Evolutionary conservation across 2,797 vertebrate species (phyloP), one percentile per base, ranked within the genome.

Genomic region (Ptychobarbus kaznakovi): DNA sequence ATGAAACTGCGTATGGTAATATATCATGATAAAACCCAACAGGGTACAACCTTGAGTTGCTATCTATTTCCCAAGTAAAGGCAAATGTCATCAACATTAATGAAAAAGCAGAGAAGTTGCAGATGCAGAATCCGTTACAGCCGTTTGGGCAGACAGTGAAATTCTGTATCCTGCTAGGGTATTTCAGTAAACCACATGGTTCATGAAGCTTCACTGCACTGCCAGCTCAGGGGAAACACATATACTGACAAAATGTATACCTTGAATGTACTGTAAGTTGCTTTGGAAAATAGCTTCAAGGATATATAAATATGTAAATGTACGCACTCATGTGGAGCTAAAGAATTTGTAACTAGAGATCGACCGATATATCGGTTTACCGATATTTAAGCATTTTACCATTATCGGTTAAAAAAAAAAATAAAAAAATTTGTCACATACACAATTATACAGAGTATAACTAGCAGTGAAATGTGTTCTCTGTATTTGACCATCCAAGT

Each of bases 131-230:
- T 40, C 6, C 1, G 6, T 56, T 56, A 40, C 74, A 76, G 49
- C 3, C 32, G 3, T 81, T 56, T 81, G 66, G 49, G 4, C 3
- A 68, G 18, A 80, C 77, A 18, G 32, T 70, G 51, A 32, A 56
- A 70, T 42, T 58, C 3, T 72, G 66, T 42, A 72, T 72, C n/a
- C 68, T 13, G 38, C 49, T 58, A 51, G 51, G 44, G 9, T 56
- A 32, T 81, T 72, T 42, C n/a, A 81, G 65, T 38, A 40, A 81
- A 81, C 63, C 32, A 25, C 65, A 72, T 12, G 49, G 35, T 58
- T 56, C 66, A 58, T 40, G n/a, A 32, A 1, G 49, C 10, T 72
- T 81, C 49, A 51, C 12, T 80, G 44, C 44, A 56, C 49, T 6
- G n/a, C 22, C 49, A 56, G 66, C 3, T 81, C 6, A 5, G 8